These are phyloP conservation scores for Sinohyriopsis cumingii DNA, from an alignment of 2,888 invertebrate species.

Conservation along the genomic window DNA sequence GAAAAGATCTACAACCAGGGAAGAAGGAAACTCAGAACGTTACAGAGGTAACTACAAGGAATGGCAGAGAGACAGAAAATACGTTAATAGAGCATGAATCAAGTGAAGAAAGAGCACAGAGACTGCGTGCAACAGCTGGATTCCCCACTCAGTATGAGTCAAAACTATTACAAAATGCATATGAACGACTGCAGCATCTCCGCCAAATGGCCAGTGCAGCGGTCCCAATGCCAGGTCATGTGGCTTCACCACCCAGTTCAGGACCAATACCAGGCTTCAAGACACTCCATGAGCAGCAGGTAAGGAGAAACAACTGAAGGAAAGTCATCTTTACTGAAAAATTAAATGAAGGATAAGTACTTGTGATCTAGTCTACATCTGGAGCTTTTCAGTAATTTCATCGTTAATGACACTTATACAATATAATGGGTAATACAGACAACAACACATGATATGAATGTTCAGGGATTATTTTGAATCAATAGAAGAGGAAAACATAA, in stretches of 20 bases:
- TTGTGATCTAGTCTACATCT: not conserved
- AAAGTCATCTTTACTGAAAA: not conserved
- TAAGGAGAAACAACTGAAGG: slow-evolving; percentile 13
- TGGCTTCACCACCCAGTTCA: slow-evolving; percentile 30
- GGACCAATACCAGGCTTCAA: slow-evolving; percentile 59
- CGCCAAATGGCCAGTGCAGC: slow-evolving; percentile 5
- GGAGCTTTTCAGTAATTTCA: not conserved
- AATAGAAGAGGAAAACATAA: too few species aligned
- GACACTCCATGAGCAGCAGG: slow-evolving; percentile 63
- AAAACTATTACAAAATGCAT: slow-evolving; percentile 25
- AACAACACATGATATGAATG: too few species aligned
- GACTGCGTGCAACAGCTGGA: too few species aligned
- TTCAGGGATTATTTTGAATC: too few species aligned
- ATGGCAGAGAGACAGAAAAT: too few species aligned
- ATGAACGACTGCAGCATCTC: slow-evolving; percentile 13
- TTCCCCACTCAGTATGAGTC: slow-evolving; percentile 16
- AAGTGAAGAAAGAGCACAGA: too few species aligned
- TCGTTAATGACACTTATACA: not conserved
- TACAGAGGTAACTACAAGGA: not conserved
- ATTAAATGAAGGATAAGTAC: not conserved
- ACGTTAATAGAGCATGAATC: too few species aligned
- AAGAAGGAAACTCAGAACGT: not conserved
- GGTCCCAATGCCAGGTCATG: slow-evolving; percentile 1
- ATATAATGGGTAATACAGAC: too few species aligned
- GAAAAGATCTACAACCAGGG: not conserved